Conservation (phyloP, 2,113 vertebrate species). For the Boleophthalmus pectinirostris region DNA sequence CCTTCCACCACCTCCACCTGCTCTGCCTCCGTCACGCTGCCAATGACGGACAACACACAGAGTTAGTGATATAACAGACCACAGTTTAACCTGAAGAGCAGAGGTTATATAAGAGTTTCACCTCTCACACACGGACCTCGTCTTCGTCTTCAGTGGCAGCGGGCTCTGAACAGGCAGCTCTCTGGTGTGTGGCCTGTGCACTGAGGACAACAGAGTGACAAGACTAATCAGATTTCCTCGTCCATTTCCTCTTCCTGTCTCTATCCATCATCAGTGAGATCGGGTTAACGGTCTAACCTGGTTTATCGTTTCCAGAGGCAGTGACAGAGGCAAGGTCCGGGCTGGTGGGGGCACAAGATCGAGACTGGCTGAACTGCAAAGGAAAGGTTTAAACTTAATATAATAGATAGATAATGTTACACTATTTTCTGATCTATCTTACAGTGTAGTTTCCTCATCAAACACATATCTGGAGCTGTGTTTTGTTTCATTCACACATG, state of each 20-base stretch:
- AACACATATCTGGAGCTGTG: too few species aligned
- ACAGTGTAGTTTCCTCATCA: too few species aligned
- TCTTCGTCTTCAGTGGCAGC: conserved; percentile 33
- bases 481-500: too few species aligned
- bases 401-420: too few species aligned
- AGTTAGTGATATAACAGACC: not conserved
- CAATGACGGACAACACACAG: conserved; percentile 4
- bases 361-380: not conserved
- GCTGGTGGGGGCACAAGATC: not conserved
- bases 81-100: not conserved
- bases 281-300: conserved; percentile 32
- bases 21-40: conserved; percentile 34
- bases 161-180: conserved; percentile 25
- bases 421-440: too few species aligned
- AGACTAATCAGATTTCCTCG: not conserved
- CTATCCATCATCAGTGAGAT: not conserved
- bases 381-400: not conserved
- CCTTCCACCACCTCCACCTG: too few species aligned
- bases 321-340: conserved; percentile 10
- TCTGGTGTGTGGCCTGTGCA: conserved; percentile 19
- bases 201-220: conserved; percentile 27
- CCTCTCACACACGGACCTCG: conserved; percentile 33
- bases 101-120: conserved; percentile 5
- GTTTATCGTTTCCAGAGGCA: conserved; percentile 2
- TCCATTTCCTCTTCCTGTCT: not conserved